Evolutionary conservation across 2,888 invertebrate genomes (phyloP), one percentile per base, ranked within the genome.

Genomic region (Macropis europaea): DNA sequence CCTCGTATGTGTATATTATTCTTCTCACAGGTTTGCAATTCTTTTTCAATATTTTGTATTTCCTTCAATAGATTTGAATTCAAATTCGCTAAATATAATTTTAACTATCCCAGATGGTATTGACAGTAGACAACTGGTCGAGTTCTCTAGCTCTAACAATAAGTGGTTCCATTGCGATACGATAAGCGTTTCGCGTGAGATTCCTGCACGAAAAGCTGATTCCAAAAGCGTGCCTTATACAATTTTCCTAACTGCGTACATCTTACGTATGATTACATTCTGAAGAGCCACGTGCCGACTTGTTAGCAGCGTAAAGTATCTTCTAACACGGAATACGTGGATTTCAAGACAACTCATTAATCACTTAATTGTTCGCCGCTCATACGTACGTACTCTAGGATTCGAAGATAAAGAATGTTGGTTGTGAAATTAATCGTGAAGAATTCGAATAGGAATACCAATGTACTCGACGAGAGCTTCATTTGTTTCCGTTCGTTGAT

Each of bases 281-380:
- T 3, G 6, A 11, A 13, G 11, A 40, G 57, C 48, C 57, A 64
- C 57, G 63, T 42, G 63, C 42, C 47, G 24, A 22, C 24, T 5
- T 19, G 15, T 30, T 34, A 50, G 24, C 48, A 57, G 57, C 40
- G 56, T 57, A 57, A 64, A 64, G 26, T 56, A 17, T 43, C 19
- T 7, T 19, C 32, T 34, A 3, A n/a, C n/a, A 19, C 6, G 9
- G 11, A 52, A 50, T 17, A 28, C 30, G 17, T 2, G 13, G 15
- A 52, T 6, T n/a, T 9, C 3, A 5, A 3, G 5, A 38, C 17
- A 1, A 1, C 7, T n/a, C 19, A 6, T 34, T 40, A 24, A 45
- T 47, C 1, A 34, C 24, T 34, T 40, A 2, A 28, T 40, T 13
- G 19, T 30, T 40, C 19, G 0, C 26, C 2, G 17, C n/a, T n/a